Conservation (phyloP, 2,797 vertebrate species). For the Clarias platycephalus region DNA sequence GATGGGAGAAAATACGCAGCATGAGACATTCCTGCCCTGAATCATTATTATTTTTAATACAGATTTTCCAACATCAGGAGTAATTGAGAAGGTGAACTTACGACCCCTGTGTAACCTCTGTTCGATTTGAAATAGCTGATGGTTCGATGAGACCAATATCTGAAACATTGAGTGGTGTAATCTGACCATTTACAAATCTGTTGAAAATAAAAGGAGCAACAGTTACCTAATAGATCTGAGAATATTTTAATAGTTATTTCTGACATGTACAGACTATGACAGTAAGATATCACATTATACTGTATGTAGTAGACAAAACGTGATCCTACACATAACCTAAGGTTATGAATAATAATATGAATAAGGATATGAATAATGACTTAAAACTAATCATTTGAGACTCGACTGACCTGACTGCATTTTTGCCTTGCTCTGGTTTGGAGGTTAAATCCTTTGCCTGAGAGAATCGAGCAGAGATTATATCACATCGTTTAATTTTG, state of each 20-base stretch:
- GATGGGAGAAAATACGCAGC: background rate
- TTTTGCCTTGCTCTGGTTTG: constrained; percentile 84
- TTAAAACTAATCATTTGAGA: background rate
- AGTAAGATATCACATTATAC: background rate
- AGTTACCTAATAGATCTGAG: background rate
- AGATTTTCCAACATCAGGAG: background rate
- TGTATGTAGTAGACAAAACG: background rate
- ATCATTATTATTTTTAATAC: constrained; percentile 9
- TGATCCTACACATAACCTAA: background rate
- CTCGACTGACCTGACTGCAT: constrained; percentile 79
- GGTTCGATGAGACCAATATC: constrained; percentile 49
- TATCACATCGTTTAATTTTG: background rate
- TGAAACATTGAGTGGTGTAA: constrained; percentile 61
- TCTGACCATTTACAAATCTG: constrained; percentile 81
- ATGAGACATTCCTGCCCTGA: background rate
- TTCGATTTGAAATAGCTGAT: constrained; percentile 70
- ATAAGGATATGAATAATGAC: background rate
- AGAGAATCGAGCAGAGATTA: background rate
- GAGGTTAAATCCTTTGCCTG: constrained; percentile 65
- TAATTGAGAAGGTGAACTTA: constrained; percentile 66
- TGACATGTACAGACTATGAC: background rate
- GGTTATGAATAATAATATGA: constrained; percentile 10
- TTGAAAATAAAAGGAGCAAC: background rate
- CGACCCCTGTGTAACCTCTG: constrained; percentile 68
- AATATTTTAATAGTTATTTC: background rate